phyloP scores from a whole-genome alignment of 2,888 invertebrate species.

The Trisateles emortualis region DNA sequence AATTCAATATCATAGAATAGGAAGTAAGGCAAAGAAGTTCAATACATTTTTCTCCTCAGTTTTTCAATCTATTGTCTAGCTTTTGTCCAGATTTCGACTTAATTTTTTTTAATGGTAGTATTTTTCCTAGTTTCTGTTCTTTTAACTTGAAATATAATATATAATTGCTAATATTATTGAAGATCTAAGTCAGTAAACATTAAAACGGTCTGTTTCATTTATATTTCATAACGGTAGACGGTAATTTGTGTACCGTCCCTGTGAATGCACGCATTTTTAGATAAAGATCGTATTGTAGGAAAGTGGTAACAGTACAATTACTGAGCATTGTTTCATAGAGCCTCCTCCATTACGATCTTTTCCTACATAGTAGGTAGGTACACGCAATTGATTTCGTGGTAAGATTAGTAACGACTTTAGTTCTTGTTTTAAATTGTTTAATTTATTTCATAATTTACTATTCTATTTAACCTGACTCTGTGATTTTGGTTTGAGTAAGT shows the following conservation, averaged over 20 bases:
- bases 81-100: too few relatives aligned
- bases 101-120: too few relatives aligned
- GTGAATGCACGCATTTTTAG: conserved; percentile 42
- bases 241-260: conserved; percentile 18
- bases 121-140: too few relatives aligned
- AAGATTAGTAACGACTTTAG: conserved; percentile 7
- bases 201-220: conserved; percentile 14
- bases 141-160: too few relatives aligned
- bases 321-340: conserved; percentile 36
- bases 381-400: conserved; percentile 26
- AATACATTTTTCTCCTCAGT: too few relatives aligned
- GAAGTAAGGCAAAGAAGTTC: too few relatives aligned
- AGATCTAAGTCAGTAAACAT: too few relatives aligned
- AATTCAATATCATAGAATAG: too few relatives aligned
- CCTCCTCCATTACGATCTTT: conserved; percentile 27
- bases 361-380: conserved; percentile 9
- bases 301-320: conserved; percentile 40
- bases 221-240: conserved; percentile 16
- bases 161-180: too few relatives aligned
- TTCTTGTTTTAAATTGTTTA: background rate
- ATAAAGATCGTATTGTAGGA: conserved; percentile 28
- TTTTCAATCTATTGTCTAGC: too few relatives aligned
- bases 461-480: too few relatives aligned
- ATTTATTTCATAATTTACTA: background rate
- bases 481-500: too few relatives aligned